Base-by-base conservation (phyloP, 2,888 invertebrate species). In the Creontiades dilutus region DNA sequence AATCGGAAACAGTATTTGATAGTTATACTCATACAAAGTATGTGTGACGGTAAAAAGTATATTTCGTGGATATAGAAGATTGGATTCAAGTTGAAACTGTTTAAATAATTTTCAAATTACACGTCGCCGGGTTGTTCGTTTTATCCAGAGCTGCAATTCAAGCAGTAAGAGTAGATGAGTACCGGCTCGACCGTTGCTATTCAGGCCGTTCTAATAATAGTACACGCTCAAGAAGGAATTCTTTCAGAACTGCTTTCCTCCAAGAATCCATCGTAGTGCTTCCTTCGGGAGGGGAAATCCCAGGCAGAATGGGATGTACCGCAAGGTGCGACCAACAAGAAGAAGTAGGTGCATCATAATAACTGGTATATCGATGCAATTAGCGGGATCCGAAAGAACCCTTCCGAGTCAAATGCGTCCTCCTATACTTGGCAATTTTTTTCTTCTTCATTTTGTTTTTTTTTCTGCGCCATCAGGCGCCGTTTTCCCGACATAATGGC, bases 401-500 rank as follows among this genome's bases (percentile, higher is more conserved):
- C 78, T 78, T 78, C 47, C 46, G 47, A 78, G 78, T 47, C 78
- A 47, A 78, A 78, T 46, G 78, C 46, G 37, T 78, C 46, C 47
- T 47, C 46, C 28, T 47, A 78, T 16, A 47, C 78, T 16, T 46
- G 78, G 78, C 78, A 37, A 78, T 46, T 78, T 78, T 76, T 78
- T 78, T 46, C 19, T 47, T 46, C 46, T 75, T 75, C 75, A 9
- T 75, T 19, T 19, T 27, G 14, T 7, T 3, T 78, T 78, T 78
- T 78, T 78, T 46, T 78, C 14, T 46, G 16, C 9, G 11, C 78
- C 46, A 46, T 37, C 46, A 37, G 68, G 47, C 78, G 78, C 78
- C 78, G 78, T 78, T 78, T 78, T 78, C 46, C 78, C 78, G 19
- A 46, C 78, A 78, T 78, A 78, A 78, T 78, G 78, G 78, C 46